These are phyloP conservation scores for Drosophila affinis DNA, from an alignment of 2,888 invertebrate genomes.

Conservation along the genomic window DNA sequence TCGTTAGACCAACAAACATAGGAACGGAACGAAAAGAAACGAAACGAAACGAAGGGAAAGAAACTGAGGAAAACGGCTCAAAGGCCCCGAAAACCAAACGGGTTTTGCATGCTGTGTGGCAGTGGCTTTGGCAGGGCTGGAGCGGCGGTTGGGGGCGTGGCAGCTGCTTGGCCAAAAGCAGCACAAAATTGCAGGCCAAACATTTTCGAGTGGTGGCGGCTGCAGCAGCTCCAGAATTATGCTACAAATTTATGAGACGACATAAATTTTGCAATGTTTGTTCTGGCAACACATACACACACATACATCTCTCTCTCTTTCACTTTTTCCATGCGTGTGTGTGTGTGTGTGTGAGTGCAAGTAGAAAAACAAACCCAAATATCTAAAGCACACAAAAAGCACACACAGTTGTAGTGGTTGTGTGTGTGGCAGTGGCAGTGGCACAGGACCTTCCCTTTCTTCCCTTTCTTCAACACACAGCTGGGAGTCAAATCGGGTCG, in stretches of 20 bases:
- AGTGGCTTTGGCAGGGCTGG: constrained; percentile 9
- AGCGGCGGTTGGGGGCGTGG: background rate
- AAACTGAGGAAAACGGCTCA: constrained; percentile 46
- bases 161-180: constrained; percentile 53
- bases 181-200: constrained; percentile 75
- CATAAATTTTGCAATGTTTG: constrained; percentile 79
- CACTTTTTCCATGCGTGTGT: background rate
- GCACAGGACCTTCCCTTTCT: constrained; percentile 5
- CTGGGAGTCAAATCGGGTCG: constrained; percentile 41
- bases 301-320: background rate
- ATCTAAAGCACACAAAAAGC: constrained; percentile 67
- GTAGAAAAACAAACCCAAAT: constrained; percentile 70
- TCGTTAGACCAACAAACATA: constrained; percentile 76
- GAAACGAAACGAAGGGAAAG: constrained; percentile 7
- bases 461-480: constrained; percentile 37
- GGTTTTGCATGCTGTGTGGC: constrained; percentile 5
- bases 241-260: constrained; percentile 80
- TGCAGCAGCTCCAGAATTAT: constrained; percentile 74
- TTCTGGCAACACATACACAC: constrained; percentile 64
- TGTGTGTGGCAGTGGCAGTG: constrained; percentile 14
- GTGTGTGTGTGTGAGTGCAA: constrained; percentile 4
- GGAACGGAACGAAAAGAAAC: constrained; percentile 8
- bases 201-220: constrained; percentile 77
- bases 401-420: background rate
- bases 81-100: constrained; percentile 57